A percentile compares a stretch with the other conserved stretches of the same genome.
Conservation (phyloP, 2,797 vertebrate species). For the Fistularia tabacaria region DNA sequence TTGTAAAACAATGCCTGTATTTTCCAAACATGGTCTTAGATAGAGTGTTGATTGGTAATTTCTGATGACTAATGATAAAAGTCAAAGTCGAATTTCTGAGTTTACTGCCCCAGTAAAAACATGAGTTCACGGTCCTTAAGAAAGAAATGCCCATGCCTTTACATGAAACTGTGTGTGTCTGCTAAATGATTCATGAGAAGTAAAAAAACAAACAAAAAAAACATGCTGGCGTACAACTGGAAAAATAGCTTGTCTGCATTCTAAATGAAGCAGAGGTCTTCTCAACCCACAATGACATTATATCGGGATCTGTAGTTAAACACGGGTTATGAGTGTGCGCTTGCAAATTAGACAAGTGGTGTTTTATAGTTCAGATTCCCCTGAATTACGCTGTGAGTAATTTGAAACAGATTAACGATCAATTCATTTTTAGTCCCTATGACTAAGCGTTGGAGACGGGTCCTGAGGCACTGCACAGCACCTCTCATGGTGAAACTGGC, state of each 20-base stretch:
- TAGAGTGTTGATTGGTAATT: no score
- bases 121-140: constrained; percentile 44
- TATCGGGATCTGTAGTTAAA: constrained; percentile 35
- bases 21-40: no score
- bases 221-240: constrained; percentile 56
- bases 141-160: constrained; percentile 35
- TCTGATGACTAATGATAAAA: no score
- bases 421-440: no score
- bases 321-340: not conserved
- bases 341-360: not conserved
- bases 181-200: constrained; percentile 71
- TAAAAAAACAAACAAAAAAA: constrained; percentile 62
- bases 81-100: no score
- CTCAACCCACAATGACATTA: constrained; percentile 57
- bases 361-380: no score
- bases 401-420: no score
- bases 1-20: no score
- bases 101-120: constrained; percentile 31
- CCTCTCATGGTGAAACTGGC: constrained; percentile 38
- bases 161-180: constrained; percentile 52
- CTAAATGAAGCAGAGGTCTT: constrained; percentile 55
- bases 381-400: no score
- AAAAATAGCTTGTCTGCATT: constrained; percentile 67
- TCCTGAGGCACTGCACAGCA: not conserved
- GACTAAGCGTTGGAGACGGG: no score